Evolutionary conservation across 1,140 invertebrate genomes (phyloP).

Genomic region (Battus philenor): DNA sequence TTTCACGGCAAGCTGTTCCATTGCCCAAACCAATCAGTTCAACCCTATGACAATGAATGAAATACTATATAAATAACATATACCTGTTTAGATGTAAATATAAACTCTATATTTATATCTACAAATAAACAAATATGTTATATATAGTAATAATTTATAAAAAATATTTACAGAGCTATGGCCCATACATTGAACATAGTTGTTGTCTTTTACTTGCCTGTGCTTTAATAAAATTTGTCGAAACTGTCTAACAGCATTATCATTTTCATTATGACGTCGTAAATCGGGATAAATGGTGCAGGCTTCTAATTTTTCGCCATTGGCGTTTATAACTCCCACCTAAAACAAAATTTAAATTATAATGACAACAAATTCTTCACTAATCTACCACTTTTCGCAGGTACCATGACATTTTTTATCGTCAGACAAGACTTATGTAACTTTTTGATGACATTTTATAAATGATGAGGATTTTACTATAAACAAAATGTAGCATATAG

Average conservation of each 20-base stretch:
- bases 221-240: conserved; percentile 45
- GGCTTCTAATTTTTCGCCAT: conserved; percentile 82
- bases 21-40: conserved; percentile 90
- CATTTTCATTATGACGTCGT: conserved; percentile 33
- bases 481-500: no score
- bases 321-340: conserved; percentile 71
- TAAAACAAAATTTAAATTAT: conserved; percentile 21
- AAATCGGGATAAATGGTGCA: conserved; percentile 82
- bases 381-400: no score
- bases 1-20: conserved; percentile 91
- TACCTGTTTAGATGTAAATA: not conserved
- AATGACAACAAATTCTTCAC: no score
- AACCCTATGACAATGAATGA: conserved; percentile 70
- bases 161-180: not conserved
- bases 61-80: not conserved
- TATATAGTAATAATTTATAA: not conserved
- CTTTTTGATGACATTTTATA: no score
- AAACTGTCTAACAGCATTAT: conserved; percentile 50
- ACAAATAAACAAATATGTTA: not conserved
- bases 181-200: no score
- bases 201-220: conserved; percentile 33
- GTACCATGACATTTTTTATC: no score
- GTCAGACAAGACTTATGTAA: no score
- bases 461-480: no score
- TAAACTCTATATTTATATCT: not conserved